Percentiles rank a stretch among this genome's conserved stretches.
Evolutionary conservation across 2,797 vertebrate species (phyloP).

Genomic region (Fratercula arctica): DNA sequence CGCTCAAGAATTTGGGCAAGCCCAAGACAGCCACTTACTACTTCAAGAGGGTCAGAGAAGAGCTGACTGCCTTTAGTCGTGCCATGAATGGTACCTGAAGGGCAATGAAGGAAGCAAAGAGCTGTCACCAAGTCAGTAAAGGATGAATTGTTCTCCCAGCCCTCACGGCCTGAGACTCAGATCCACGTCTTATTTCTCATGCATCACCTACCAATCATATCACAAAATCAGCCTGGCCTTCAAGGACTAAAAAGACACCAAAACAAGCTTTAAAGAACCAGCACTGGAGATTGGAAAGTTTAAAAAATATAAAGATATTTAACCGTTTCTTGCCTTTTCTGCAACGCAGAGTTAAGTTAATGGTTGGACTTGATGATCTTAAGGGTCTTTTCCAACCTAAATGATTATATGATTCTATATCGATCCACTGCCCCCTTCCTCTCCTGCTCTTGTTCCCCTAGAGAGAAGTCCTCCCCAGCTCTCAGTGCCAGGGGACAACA

Average conservation of each 20-base stretch:
- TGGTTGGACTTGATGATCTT: not conserved
- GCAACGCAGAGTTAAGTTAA: not conserved
- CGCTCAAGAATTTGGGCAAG: not conserved
- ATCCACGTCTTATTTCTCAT: not conserved
- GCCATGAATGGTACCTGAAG: not conserved
- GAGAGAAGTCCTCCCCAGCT: not conserved
- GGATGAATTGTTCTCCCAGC: constrained; percentile 16
- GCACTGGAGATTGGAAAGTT: not conserved
- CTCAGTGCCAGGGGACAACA: not conserved
- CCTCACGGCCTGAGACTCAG: not conserved
- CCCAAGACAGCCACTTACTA: not conserved
- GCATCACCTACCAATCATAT: not conserved
- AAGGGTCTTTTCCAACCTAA: not conserved
- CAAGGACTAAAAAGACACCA: constrained; percentile 16
- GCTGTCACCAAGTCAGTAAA: not conserved
- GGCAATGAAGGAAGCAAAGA: not conserved
- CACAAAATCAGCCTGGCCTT: constrained; percentile 8
- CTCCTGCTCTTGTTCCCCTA: not conserved
- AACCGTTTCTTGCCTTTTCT: not conserved
- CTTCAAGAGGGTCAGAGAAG: not conserved
- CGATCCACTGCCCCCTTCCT: not conserved
- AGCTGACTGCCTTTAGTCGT: not conserved
- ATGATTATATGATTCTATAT: not conserved
- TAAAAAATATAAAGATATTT: not conserved
- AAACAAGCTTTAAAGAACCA: not conserved